Base-by-base conservation (phyloP, 2,113 vertebrate species). In the Lepisosteus oculatus region DNA sequence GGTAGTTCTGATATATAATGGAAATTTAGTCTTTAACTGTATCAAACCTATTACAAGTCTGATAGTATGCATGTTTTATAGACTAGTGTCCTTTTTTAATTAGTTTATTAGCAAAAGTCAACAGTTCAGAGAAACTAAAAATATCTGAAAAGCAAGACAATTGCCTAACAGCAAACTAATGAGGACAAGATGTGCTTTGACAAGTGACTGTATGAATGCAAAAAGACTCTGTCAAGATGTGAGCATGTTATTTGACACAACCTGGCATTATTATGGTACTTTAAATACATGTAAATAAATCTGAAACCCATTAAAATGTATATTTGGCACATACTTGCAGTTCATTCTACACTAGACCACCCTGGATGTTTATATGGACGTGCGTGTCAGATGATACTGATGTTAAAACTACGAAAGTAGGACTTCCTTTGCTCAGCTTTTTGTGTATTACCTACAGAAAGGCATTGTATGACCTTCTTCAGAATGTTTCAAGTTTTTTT, bases 261-360 rank as follows among this genome's bases (percentile, higher is more conserved):
- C 47, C 41, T 43, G 8, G 8, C 62, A 51, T 3, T 43, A 65
- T 3, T 65, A 65, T 7, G 29, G 42, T 65, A 29, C 62, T 65
- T 41, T 43, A 42, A 44, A 42, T 6, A 55, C 41, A 44, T 54
- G 43, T 59, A 68, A 62, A 64, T 64, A 69, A 55, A 69, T 74
- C 65, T 73, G 72, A 43, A 44, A 68, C 15, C 42, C 15, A 73
- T 73, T 51, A 14, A 61, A 67, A 61, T 51, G 65, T 68, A 67
- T 42, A 68, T 12, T 13, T 73, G 61, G 61, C 42, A 55, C 42
- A 72, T 41, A 66, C 67, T 68, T 57, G 55, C 42, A 42, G 43
- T 61, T 43, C 64, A 0, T 47, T 47, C 61, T 43, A 65, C 44
- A 56, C 45, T 54, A 64, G 72, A 74, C 72, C 72, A 74, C 66